Percentiles rank a stretch among this genome's conserved stretches.
Conservation (phyloP, 92 coral and sea anemone species). For the Bergia sp. region DNA sequence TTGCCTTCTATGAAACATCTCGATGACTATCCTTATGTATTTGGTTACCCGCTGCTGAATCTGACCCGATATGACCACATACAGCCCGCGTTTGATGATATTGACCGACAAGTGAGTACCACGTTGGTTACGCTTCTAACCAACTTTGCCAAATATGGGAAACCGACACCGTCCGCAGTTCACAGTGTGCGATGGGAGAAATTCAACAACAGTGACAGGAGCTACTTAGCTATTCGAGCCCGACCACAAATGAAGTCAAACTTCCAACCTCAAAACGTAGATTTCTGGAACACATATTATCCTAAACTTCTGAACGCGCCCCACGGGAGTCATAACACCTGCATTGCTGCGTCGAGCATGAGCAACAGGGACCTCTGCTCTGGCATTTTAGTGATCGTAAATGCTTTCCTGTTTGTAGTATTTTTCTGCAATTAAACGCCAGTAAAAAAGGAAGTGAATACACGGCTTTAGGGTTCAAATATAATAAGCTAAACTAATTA, state of each 20-base stretch:
- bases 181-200: conserved; percentile 63
- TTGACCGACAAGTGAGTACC: conserved; percentile 54
- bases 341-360: conserved; percentile 6
- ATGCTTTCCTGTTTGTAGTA: neutral
- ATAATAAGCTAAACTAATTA: too few relatives aligned
- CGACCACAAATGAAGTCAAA: conserved; percentile 54
- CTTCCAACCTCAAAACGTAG: conserved; percentile 66
- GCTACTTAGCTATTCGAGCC: conserved; percentile 61
- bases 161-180: conserved; percentile 54
- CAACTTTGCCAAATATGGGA: conserved; percentile 61
- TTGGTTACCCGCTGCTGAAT: conserved; percentile 39
- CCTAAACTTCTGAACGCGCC: conserved; percentile 56
- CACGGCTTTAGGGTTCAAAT: neutral
- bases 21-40: conserved; percentile 30
- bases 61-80: conserved; percentile 21
- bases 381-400: neutral
- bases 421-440: neutral
- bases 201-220: conserved; percentile 58
- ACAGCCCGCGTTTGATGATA: conserved; percentile 34
- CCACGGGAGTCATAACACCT: neutral
- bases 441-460: too few relatives aligned
- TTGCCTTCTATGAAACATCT: conserved; percentile 24
- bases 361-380: neutral
- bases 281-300: conserved; percentile 81
- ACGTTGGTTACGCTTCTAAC: conserved; percentile 44